Evolutionary conservation across 2,113 vertebrate genomes (phyloP).

Genomic region (Indicator indicator): DNA sequence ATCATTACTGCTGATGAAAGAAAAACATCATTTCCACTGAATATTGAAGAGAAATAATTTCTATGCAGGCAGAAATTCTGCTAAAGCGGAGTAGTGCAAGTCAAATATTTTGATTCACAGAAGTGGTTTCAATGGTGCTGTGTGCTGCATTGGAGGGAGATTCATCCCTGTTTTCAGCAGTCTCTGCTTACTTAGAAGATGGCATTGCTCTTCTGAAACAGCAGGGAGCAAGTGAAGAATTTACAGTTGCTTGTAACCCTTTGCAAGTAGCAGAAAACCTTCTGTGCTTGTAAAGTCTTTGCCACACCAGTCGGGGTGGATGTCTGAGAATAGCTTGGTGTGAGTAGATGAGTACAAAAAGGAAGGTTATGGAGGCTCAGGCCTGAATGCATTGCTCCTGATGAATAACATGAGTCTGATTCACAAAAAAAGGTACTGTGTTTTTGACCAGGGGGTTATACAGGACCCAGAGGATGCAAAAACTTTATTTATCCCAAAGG

Average conservation of each 20-base stretch:
- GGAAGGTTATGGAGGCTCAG: not conserved
- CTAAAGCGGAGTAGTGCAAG: not conserved
- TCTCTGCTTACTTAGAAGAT: not conserved
- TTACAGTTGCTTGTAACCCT: conserved; percentile 16
- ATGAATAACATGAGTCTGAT: not conserved
- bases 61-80: not conserved
- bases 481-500: conserved; percentile 9
- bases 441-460: conserved; percentile 28
- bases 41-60: not conserved
- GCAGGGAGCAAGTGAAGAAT: not conserved
- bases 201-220: not conserved
- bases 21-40: not conserved
- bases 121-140: not conserved
- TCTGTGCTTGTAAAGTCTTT: not conserved
- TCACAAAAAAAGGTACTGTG: not conserved
- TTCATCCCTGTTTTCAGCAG: not conserved
- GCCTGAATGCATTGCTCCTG: not conserved
- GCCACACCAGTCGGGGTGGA: not conserved
- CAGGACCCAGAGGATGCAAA: not conserved
- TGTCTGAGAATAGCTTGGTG: not conserved
- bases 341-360: not conserved
- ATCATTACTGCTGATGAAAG: not conserved
- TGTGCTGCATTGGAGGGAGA: not conserved
- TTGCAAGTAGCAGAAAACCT: not conserved
- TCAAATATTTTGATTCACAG: not conserved